These are phyloP conservation scores for Macaca nemestrina DNA, from an alignment of 2,113 vertebrate genomes.

Conservation along the genomic window DNA sequence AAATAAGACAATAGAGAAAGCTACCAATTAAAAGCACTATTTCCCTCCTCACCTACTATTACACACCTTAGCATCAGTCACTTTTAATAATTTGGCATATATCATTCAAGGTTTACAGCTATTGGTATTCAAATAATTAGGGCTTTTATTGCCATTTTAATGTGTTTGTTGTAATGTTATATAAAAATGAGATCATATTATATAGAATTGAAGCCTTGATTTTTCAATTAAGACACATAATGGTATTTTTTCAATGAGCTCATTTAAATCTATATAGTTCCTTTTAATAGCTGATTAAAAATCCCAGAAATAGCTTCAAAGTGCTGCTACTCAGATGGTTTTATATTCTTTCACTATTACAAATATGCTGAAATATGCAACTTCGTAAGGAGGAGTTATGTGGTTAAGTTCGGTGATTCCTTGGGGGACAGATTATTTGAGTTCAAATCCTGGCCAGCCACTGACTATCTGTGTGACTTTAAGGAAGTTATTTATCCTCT, in stretches of 20 bases:
- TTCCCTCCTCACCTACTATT: not conserved
- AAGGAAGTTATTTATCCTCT: not conserved
- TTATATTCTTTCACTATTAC: not conserved
- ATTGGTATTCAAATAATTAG: not conserved
- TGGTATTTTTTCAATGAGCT: not conserved
- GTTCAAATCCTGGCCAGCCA: not conserved
- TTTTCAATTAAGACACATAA: not conserved
- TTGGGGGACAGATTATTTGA: not conserved
- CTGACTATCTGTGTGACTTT: not conserved
- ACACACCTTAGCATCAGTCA: not conserved
- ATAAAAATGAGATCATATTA: not conserved
- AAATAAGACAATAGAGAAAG: not conserved
- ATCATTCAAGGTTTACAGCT: not conserved
- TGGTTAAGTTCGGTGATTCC: not conserved
- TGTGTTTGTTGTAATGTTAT: not conserved
- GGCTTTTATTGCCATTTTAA: not conserved
- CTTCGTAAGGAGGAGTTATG: not conserved
- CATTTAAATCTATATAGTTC: not conserved
- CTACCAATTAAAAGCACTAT: not conserved
- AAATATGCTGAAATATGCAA: not conserved
- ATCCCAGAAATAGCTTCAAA: not conserved
- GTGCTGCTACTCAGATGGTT: not conserved
- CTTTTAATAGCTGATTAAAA: constrained; percentile 9
- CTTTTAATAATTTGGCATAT: not conserved
- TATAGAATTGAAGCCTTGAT: not conserved